Percentiles rank a stretch among this genome's conserved stretches.
phyloP scores from a whole-genome alignment of 2,113 vertebrate genomes.

The Trogon melanurus region DNA sequence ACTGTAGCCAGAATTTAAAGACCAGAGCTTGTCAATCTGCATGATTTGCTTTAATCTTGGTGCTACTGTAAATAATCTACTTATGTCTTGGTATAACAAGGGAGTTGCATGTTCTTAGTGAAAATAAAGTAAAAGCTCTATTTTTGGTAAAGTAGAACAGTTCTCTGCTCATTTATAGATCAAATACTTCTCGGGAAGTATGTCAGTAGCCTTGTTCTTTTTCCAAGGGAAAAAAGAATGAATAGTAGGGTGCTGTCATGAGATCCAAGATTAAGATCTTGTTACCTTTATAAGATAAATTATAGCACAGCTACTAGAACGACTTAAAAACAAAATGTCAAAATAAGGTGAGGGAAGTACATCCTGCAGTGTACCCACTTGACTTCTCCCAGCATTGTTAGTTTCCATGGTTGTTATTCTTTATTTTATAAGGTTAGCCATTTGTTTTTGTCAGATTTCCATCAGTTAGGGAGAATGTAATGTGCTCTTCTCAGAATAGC shows the following conservation, averaged over 20 bases:
- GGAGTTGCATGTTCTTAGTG: background rate
- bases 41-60: background rate
- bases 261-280: background rate
- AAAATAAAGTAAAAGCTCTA: background rate
- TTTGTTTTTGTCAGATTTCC: conserved; percentile 3
- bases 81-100: background rate
- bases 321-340: background rate
- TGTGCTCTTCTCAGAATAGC: background rate
- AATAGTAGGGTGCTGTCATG: background rate
- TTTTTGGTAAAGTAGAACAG: background rate
- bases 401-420: background rate
- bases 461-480: background rate
- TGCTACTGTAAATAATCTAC: background rate
- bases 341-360: background rate
- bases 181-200: background rate
- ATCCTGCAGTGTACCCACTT: background rate
- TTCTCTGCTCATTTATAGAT: background rate
- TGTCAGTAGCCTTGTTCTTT: background rate
- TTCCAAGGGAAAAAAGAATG: background rate
- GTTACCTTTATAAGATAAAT: background rate
- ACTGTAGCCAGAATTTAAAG: background rate
- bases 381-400: background rate
- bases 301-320: background rate
- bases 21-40: background rate
- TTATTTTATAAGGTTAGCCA: background rate